Evolutionary conservation across 2,113 vertebrate species (phyloP).

Genomic region (Euleptes europaea): DNA sequence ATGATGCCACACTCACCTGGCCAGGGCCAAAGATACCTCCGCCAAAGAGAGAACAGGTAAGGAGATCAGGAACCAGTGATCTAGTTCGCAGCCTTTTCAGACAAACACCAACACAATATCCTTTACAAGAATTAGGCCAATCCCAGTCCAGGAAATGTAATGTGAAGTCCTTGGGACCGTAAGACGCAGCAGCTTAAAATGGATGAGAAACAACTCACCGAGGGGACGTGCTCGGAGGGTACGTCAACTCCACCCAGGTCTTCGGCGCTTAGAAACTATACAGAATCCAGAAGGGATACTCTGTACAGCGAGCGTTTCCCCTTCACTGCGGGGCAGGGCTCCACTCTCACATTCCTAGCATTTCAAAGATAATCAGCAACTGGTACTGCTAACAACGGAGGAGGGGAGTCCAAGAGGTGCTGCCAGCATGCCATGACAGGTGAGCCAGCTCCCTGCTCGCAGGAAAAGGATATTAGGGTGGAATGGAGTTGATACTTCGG

Average conservation of each 20-base stretch:
- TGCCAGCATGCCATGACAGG: neutral
- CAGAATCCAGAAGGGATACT: neutral
- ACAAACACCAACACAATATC: neutral
- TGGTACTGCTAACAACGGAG: constrained; percentile 11
- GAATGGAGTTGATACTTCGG: neutral
- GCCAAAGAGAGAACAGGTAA: neutral
- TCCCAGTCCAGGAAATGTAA: neutral
- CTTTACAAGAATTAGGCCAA: neutral
- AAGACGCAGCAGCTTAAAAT: neutral
- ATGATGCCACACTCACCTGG: too few relatives aligned
- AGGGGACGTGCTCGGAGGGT: neutral
- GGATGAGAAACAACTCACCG: neutral
- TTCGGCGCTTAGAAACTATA: neutral
- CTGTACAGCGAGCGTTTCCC: neutral
- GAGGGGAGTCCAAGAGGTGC: neutral
- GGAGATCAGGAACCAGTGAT: neutral
- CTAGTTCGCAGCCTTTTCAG: neutral
- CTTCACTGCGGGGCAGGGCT: neutral
- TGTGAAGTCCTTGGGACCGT: neutral
- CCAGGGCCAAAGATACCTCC: too few relatives aligned
- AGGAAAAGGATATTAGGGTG: too few relatives aligned
- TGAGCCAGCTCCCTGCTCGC: neutral
- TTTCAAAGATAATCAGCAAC: constrained; percentile 23
- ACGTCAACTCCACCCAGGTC: neutral
- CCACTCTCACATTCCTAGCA: constrained; percentile 18